A percentile compares a stretch with the other conserved stretches of the same genome.
Evolutionary conservation across 2,797 vertebrate genomes (phyloP).

Genomic region (Malacoctenus gilli): DNA sequence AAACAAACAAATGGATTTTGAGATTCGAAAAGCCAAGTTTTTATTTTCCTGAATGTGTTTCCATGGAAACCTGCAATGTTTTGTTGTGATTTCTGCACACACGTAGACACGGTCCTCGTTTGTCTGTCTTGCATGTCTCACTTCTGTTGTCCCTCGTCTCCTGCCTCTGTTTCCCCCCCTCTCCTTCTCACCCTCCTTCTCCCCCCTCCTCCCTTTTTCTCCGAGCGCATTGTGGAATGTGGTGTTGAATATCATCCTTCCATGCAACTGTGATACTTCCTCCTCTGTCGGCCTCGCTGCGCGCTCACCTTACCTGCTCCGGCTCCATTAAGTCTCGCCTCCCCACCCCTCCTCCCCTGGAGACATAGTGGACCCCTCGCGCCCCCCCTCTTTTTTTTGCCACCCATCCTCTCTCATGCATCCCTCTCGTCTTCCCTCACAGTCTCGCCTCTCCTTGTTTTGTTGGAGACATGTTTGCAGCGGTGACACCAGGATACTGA

Average conservation of each 20-base stretch:
- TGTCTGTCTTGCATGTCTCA: conserved; percentile 32
- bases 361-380: conserved; percentile 52
- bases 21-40: too few species aligned
- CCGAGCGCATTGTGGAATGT: conserved; percentile 73
- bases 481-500: conserved; percentile 5
- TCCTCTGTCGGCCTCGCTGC: conserved; percentile 63
- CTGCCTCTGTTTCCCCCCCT: conserved; percentile 41
- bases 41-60: too few species aligned
- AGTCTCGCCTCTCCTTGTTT: conserved; percentile 20
- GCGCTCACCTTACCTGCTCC: conserved; percentile 82
- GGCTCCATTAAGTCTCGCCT: conserved; percentile 84
- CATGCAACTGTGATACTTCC: conserved; percentile 77
- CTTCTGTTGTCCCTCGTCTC: conserved; percentile 44
- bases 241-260: conserved; percentile 77
- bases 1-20: too few species aligned
- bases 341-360: conserved; percentile 75
- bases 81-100: conserved; percentile 6
- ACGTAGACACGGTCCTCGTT: conserved; percentile 11
- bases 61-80: not conserved
- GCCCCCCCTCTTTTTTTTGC: conserved; percentile 14
- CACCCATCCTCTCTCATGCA: not conserved
- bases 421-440: conserved; percentile 37
- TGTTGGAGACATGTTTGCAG: conserved; percentile 19
- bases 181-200: conserved; percentile 32
- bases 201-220: conserved; percentile 57